Evolutionary conservation across 2,113 vertebrate species (phyloP).

Genomic region (Arvicanthis niloticus): DNA sequence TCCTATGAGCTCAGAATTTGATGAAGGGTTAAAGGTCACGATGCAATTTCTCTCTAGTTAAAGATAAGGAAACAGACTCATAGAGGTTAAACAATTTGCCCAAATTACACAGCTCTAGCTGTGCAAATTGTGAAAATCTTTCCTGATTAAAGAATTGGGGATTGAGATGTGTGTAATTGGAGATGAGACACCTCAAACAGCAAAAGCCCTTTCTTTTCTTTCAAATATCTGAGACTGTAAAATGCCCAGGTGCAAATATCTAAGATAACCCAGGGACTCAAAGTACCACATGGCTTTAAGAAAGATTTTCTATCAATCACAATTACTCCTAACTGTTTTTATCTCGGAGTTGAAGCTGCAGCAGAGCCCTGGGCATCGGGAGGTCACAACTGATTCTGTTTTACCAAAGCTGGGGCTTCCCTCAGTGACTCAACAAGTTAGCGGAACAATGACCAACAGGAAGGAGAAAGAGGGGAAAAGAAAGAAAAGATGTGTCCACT

Average conservation of each 20-base stretch:
- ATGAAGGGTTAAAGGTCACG: slow-evolving; percentile 48
- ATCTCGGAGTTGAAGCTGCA: neutral
- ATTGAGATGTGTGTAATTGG: slow-evolving; percentile 64
- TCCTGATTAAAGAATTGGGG: slow-evolving; percentile 57
- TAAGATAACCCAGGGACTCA: slow-evolving; percentile 36
- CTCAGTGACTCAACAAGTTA: slow-evolving; percentile 46
- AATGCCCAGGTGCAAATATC: slow-evolving; percentile 62
- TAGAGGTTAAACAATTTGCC: slow-evolving; percentile 53
- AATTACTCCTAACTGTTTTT: neutral
- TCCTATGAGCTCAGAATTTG: slow-evolving; percentile 43
- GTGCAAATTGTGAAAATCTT: slow-evolving; percentile 52
- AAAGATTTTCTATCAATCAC: slow-evolving; percentile 27
- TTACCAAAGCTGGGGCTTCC: slow-evolving; percentile 30
- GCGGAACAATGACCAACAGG: neutral
- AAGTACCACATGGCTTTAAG: slow-evolving; percentile 29
- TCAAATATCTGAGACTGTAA: slow-evolving; percentile 59
- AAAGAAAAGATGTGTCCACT: slow-evolving; percentile 31
- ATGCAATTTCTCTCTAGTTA: slow-evolving; percentile 36
- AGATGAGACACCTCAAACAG: slow-evolving; percentile 49
- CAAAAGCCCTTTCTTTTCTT: slow-evolving; percentile 57
- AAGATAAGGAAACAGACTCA: slow-evolving; percentile 58
- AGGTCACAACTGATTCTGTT: neutral
- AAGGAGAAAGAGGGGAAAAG: neutral
- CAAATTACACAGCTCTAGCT: slow-evolving; percentile 67
- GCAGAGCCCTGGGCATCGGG: neutral